Percentiles rank a stretch among this genome's conserved stretches.
Evolutionary conservation across 2,888 invertebrate genomes (phyloP).

Genomic region (Lycophotia porphyrea): DNA sequence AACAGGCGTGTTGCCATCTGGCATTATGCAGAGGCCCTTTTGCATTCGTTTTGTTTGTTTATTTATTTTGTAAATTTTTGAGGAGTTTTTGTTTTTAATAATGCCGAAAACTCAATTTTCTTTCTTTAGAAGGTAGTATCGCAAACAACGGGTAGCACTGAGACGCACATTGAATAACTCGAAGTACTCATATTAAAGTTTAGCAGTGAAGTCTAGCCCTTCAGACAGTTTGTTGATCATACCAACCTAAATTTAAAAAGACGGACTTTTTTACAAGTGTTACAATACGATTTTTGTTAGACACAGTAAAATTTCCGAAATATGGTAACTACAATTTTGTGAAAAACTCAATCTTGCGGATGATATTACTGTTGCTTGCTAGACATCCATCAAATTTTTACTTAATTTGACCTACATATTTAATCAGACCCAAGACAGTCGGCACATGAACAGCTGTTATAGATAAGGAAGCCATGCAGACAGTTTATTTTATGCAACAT

Average conservation of each 20-base stretch:
- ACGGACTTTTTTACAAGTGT: neutral
- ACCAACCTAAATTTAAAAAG: neutral
- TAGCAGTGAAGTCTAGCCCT: neutral
- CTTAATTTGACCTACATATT: slow-evolving; percentile 28
- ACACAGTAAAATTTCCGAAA: neutral
- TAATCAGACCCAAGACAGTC: slow-evolving; percentile 1
- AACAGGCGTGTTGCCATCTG: too few relatives aligned
- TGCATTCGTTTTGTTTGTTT: too few relatives aligned
- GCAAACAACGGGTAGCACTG: neutral
- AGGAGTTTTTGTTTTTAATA: too few relatives aligned
- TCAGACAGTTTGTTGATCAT: neutral
- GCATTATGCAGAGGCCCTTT: too few relatives aligned
- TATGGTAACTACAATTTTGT: too few relatives aligned
- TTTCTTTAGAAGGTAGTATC: neutral
- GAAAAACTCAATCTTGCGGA: neutral
- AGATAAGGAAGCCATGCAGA: slow-evolving; percentile 34
- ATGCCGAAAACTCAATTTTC: too few relatives aligned
- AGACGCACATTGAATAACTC: neutral
- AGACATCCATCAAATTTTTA: neutral
- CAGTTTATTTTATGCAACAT: slow-evolving; percentile 44
- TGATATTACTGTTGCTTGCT: neutral
- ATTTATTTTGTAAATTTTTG: too few relatives aligned
- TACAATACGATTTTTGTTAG: neutral
- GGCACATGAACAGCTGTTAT: slow-evolving; percentile 30
- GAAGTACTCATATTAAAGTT: neutral